Evolutionary conservation across 2,888 invertebrate genomes (phyloP).

Genomic region (Urechis unicinctus): DNA sequence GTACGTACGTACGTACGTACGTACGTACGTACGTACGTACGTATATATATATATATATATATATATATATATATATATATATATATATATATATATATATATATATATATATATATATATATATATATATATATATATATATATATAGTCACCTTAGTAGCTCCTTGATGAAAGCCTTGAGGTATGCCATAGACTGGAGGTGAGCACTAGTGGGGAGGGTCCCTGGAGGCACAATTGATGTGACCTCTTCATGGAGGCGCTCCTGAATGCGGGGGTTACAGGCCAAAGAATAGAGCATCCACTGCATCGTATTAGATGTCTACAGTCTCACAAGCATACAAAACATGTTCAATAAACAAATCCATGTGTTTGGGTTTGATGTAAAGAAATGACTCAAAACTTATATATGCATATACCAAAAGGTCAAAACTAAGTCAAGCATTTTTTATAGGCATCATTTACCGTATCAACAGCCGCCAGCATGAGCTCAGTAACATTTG

Average conservation of each 20-base stretch:
- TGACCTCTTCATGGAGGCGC: not conserved
- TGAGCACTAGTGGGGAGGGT: not conserved
- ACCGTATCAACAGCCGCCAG: not conserved
- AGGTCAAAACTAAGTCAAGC: too few species aligned
- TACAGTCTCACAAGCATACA: too few species aligned
- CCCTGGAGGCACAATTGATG: not conserved
- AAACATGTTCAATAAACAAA: too few species aligned
- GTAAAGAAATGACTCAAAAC: too few species aligned
- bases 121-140: not conserved
- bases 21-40: too few species aligned
- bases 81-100: too few species aligned
- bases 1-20: too few species aligned
- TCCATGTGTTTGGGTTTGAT: not conserved
- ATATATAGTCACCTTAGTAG: not conserved
- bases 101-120: too few species aligned
- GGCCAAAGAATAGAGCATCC: not conserved
- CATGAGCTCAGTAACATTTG: not conserved
- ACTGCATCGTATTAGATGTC: not conserved
- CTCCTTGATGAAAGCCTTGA: not conserved
- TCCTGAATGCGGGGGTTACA: not conserved
- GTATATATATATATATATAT: too few species aligned
- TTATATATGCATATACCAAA: too few species aligned
- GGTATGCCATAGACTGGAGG: not conserved
- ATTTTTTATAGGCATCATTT: not conserved
- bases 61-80: too few species aligned